These are phyloP conservation scores for Atractosteus spatula DNA, from an alignment of 2,113 vertebrate species.

Conservation along the genomic window DNA sequence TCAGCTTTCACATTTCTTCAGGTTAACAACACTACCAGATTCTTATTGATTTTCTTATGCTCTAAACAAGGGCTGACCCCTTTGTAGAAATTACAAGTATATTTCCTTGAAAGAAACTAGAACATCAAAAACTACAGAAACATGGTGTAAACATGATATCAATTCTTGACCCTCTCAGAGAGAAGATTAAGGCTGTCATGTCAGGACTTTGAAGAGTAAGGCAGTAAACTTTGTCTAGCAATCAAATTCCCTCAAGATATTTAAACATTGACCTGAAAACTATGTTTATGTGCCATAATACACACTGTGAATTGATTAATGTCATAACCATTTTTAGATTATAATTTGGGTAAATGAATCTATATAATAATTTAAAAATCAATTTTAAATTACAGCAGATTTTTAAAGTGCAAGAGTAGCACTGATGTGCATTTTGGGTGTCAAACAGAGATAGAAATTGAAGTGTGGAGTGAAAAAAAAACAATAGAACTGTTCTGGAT, in stretches of 20 bases:
- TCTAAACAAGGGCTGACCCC: constrained; percentile 36
- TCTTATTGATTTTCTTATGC: constrained; percentile 35
- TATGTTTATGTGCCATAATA: too few relatives aligned
- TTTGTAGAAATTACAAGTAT: constrained; percentile 38
- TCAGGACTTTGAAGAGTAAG: not conserved
- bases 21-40: constrained; percentile 31
- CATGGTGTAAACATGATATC: not conserved
- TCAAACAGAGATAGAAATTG: too few relatives aligned
- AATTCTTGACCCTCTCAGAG: not conserved
- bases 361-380: not conserved
- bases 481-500: too few relatives aligned
- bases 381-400: not conserved
- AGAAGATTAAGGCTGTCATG: not conserved
- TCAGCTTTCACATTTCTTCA: constrained; percentile 20
- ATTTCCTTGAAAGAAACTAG: constrained; percentile 40
- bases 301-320: too few relatives aligned
- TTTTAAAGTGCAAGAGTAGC: too few relatives aligned
- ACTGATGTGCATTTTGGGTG: too few relatives aligned
- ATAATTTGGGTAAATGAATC: not conserved
- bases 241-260: too few relatives aligned
- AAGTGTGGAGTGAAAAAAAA: too few relatives aligned
- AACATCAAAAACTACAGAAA: constrained; percentile 27
- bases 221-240: too few relatives aligned
- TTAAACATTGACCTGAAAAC: too few relatives aligned
- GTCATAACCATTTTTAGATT: too few relatives aligned